Percentiles rank a stretch among this genome's conserved stretches.
Conservation (phyloP, 2,113 vertebrate genomes). For the Takifugu flavidus region DNA sequence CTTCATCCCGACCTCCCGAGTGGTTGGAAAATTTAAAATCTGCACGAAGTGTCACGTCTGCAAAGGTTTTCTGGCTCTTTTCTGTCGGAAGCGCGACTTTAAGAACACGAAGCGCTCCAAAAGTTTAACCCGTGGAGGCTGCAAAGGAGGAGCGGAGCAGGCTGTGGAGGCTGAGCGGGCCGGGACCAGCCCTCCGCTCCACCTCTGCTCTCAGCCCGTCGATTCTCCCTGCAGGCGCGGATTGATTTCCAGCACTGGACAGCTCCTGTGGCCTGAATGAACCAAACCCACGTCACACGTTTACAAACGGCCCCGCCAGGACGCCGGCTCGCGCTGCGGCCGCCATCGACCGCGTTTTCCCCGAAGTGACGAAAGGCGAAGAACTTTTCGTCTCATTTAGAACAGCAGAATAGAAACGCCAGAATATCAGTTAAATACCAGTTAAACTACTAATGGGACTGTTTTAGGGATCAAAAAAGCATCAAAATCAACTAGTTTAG, state of each 20-base stretch:
- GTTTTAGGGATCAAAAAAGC: not conserved
- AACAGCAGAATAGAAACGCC: too few relatives aligned
- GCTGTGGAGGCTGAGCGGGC: too few relatives aligned
- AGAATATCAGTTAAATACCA: too few relatives aligned
- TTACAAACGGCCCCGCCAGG: conserved; percentile 49
- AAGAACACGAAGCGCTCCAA: too few relatives aligned
- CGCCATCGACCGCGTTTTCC: conserved; percentile 28
- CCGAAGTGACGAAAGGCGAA: not conserved
- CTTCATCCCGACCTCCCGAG: too few relatives aligned
- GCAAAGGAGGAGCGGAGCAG: too few relatives aligned
- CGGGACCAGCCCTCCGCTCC: not conserved
- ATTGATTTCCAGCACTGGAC: conserved; percentile 72
- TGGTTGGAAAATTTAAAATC: not conserved
- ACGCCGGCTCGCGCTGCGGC: conserved; percentile 33
- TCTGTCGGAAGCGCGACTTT: too few relatives aligned
- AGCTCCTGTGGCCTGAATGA: conserved; percentile 61
- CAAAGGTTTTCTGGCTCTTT: conserved; percentile 3
- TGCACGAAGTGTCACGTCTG: not conserved
- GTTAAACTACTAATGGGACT: too few relatives aligned
- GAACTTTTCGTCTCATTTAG: not conserved
- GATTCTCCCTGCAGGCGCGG: conserved; percentile 58
- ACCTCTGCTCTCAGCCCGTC: conserved; percentile 28
- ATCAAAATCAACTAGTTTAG: not conserved
- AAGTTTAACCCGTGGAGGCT: conserved; percentile 13
- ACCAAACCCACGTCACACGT: conserved; percentile 48